phyloP scores from a whole-genome alignment of 1,140 invertebrate species.

The Pseudomyrmex flavicornis region DNA sequence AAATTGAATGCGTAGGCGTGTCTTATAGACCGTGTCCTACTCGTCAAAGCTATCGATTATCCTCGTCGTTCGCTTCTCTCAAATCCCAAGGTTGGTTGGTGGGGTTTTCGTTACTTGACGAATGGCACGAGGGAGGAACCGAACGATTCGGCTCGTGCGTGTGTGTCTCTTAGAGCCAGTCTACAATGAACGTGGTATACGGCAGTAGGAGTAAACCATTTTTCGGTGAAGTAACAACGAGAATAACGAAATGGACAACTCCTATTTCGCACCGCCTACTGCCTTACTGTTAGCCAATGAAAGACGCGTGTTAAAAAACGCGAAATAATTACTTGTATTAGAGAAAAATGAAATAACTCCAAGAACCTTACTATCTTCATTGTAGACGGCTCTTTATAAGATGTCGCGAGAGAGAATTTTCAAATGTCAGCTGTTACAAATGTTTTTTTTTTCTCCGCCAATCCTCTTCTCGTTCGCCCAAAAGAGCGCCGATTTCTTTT shows the following conservation, averaged over 20 bases:
- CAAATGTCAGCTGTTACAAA: background rate
- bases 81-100: background rate
- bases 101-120: constrained; percentile 29
- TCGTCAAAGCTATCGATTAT: constrained; percentile 37
- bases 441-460: constrained; percentile 1
- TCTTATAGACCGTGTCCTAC: constrained; percentile 8
- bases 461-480: background rate
- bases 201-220: too few species aligned
- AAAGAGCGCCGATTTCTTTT: background rate
- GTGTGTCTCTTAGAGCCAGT: background rate
- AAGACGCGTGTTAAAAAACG: too few species aligned
- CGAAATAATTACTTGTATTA: too few species aligned
- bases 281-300: too few species aligned
- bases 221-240: too few species aligned
- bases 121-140: background rate
- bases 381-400: too few species aligned
- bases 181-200: too few species aligned
- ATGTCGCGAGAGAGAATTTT: constrained; percentile 10
- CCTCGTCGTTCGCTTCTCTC: constrained; percentile 16
- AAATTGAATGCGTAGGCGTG: constrained; percentile 43
- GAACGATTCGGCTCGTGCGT: background rate
- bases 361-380: too few species aligned
- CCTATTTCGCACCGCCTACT: too few species aligned
- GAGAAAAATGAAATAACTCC: too few species aligned
- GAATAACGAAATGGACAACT: too few species aligned